Evolutionary conservation across 2,113 vertebrate species (phyloP), one percentile per base, ranked within the genome.

Genomic region (Equus quagga): DNA sequence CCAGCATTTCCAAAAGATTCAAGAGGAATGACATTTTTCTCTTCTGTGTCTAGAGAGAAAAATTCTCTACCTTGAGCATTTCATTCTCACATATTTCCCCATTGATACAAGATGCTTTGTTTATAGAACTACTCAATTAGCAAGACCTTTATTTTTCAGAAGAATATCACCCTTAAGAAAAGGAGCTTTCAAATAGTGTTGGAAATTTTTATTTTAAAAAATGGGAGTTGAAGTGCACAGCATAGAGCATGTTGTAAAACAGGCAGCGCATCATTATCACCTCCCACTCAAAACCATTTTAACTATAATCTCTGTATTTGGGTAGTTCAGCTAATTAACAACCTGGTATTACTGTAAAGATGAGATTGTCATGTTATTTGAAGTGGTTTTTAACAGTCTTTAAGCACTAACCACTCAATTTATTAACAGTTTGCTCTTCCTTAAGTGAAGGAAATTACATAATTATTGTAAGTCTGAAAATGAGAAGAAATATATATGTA

Each of bases 291-390:
- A 97, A 98, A 76, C 67, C 91, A 96, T 98, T 98, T 98, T 97
- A 98, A 98, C 97, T 82, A 89, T 97, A 97, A 98, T 97, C 97
- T 98, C 97, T 87, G 83, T 98, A 98, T 98, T 98, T 98, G 96
- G 96, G 97, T 96, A 98, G 97, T 96, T 98, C 94, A 91, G 94
- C 93, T 98, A 99, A 99, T 99, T 98, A 99, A 97, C 96, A 98
- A 96, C 92, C 90, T 89, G 36, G 93, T 97, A 97, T 98, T 98
- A 98, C 92, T 92, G 70, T 89, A 97, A 98, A 98, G 95, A 98
- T 97, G 97, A 95, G 88, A 98, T 89, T 97, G 96, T 91, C 97
- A 97, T 89, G 93, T 97, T 98, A 98, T 98, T 98, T 98, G 97
- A 98, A 98, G 98, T 96, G 88, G 76, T 72, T 98, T 98, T 99